These are phyloP conservation scores for Malurus melanocephalus DNA, from an alignment of 2,113 vertebrate genomes.

Conservation along the genomic window DNA sequence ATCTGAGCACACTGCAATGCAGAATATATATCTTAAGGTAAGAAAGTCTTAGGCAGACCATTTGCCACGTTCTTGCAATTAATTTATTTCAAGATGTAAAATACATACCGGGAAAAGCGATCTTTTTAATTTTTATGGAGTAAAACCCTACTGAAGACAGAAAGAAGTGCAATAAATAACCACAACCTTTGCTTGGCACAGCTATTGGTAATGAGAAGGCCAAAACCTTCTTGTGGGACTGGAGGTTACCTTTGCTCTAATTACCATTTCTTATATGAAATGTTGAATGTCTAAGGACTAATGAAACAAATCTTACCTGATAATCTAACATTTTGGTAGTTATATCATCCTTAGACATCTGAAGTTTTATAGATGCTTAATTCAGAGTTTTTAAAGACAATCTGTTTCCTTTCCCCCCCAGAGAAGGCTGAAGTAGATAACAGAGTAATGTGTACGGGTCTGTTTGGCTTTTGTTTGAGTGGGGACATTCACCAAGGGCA, in stretches of 20 bases:
- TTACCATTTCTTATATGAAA: slow-evolving; percentile 61
- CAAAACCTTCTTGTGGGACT: slow-evolving; percentile 44
- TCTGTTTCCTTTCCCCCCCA: not conserved
- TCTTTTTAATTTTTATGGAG: slow-evolving; percentile 55
- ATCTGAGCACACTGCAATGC: not conserved
- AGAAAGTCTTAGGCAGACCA: slow-evolving; percentile 31
- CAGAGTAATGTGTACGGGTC: not conserved
- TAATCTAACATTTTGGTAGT: slow-evolving; percentile 26
- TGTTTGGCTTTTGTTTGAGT: not conserved
- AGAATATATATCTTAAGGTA: not conserved
- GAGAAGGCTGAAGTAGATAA: not conserved
- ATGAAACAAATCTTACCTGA: slow-evolving; percentile 54
- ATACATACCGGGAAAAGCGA: not conserved
- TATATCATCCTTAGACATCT: slow-evolving; percentile 12
- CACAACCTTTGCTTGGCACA: slow-evolving; percentile 52
- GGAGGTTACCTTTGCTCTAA: slow-evolving; percentile 57
- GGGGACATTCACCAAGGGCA: not conserved
- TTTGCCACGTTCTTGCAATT: slow-evolving; percentile 12
- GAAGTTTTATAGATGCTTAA: not conserved
- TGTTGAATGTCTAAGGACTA: slow-evolving; percentile 63
- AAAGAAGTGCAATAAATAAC: slow-evolving; percentile 62
- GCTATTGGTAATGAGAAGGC: slow-evolving; percentile 29
- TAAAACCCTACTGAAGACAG: slow-evolving; percentile 26
- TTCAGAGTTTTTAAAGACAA: not conserved
- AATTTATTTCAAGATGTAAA: slow-evolving; percentile 59